Evolutionary conservation across 2,888 invertebrate genomes (phyloP), one percentile per base, ranked within the genome.

Genomic region (Xestobium rufovillosum): DNA sequence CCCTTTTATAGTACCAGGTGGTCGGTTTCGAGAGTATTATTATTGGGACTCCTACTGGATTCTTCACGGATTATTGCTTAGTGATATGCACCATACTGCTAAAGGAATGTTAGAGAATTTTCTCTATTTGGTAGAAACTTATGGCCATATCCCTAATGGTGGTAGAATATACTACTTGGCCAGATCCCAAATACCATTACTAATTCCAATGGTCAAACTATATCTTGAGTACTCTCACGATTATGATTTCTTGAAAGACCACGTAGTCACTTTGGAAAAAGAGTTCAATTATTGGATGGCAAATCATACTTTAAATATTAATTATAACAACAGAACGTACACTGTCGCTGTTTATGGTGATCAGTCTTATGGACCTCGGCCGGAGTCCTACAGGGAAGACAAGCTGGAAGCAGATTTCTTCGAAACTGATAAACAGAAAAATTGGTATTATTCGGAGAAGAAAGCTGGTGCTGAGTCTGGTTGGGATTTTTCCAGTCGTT

Each of bases 41-140:
- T 94, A 94, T 63, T 94, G 94, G 94, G 95, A 95, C 63, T 87
- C 90, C 0, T 95, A 87, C 61, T 95, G 94, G 92, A 87, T 90
- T 38, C 72, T 94, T 48, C 78, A 84, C 51, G 95, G 95, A 2
- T 72, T 95, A 0, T 68, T 95, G 8, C 68, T 85, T 14, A 87
- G 85, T 0, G 87, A 86, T 60, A 92, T 95, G 94, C 63, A 70
- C 36, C 49, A 63, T 1, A 94, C 94, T 0, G 87, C 80, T 0
- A 72, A 68, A 51, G 85, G 85, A 12, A 91, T 95, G 82, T 72
- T 95, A 41, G 70, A 78, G 53, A 95, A 95, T 65, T 88, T 92
- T 57, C 57, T 89, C 31, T 76, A 78, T 28, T 80, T 94, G 43
- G 80, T 94, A 0, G 74, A 85, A 14, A 70, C 72, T 51, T 80